Conservation (phyloP, 2,113 vertebrate genomes). For the Scolopax mira region DNA sequence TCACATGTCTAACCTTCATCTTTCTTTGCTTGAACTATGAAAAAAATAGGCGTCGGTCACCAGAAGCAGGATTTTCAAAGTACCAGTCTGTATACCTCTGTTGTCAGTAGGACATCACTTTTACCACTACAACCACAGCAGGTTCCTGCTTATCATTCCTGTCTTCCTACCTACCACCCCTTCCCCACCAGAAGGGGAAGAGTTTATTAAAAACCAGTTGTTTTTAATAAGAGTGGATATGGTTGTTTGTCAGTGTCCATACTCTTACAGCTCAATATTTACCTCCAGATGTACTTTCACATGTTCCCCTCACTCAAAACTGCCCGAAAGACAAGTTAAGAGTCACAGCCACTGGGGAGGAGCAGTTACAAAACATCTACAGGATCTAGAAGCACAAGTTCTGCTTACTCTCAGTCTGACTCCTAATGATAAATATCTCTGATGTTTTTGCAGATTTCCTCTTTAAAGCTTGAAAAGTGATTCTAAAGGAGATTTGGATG, state of each 20-base stretch:
- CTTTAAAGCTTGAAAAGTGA: not conserved
- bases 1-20: not conserved
- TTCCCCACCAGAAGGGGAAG: too few species aligned
- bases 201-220: too few species aligned
- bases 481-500: not conserved
- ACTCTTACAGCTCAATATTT: not conserved
- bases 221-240: not conserved
- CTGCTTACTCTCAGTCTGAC: not conserved
- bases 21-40: not conserved
- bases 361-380: not conserved
- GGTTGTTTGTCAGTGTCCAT: not conserved
- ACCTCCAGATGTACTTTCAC: not conserved
- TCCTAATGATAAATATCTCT: not conserved
- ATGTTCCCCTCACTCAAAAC: not conserved
- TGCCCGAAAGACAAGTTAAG: not conserved
- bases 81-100: not conserved
- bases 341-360: not conserved
- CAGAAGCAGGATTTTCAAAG: not conserved
- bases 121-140: not conserved
- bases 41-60: not conserved
- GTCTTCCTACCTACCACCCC: not conserved
- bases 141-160: not conserved
- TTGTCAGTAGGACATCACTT: not conserved
- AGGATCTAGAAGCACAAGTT: not conserved
- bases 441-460: not conserved